Base-by-base conservation (phyloP, 2,888 invertebrate species). In the Melipona beecheii region DNA sequence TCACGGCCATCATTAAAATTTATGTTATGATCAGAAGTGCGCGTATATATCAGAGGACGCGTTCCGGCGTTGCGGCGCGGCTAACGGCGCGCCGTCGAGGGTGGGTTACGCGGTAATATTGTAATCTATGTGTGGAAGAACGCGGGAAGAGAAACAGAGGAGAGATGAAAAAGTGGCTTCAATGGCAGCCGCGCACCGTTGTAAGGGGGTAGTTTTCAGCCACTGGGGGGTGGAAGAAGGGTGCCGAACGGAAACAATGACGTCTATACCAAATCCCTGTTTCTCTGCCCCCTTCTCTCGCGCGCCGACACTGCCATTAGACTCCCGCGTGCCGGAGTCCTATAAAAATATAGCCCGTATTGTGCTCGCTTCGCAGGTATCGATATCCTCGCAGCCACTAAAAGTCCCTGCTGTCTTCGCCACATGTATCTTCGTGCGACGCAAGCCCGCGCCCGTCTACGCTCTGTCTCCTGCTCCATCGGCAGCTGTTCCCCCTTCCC, bases 81-180 rank as follows among this genome's bases (percentile, higher is more conserved):
- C 78, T 82, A 81, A 84, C 86, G 86, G 81, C 82, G 83, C 78
- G 78, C 80, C 83, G 82, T 78, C 24, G 85, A 80, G 87, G 83
- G 87, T 84, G 87, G 87, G 87, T 83, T 85, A 89, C 88, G 87
- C 85, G 91, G 92, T 93, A 93, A 94, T 94, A 94, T 94, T 94
- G 94, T 94, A 94, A 94, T 94, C 93, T 94, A 94, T 94, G 94
- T 92, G 93, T 92, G 91, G 91, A 93, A 94, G 93, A 93, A 94
- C 91, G 93, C 90, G 91, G 89, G 90, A 92, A 89, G 92, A 92
- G 92, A 85, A 90, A 89, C 85, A 90, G 87, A 89, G 89, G 91
- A 87, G 91, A 88, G 90, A 94, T 94, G 93, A 94, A 94, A 94
- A 93, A 94, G 93, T 94, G 91, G 93, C 93, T 90, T 88, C 91